Conservation (phyloP, 2,797 vertebrate species). For the Onychomys leucogaster region DNA sequence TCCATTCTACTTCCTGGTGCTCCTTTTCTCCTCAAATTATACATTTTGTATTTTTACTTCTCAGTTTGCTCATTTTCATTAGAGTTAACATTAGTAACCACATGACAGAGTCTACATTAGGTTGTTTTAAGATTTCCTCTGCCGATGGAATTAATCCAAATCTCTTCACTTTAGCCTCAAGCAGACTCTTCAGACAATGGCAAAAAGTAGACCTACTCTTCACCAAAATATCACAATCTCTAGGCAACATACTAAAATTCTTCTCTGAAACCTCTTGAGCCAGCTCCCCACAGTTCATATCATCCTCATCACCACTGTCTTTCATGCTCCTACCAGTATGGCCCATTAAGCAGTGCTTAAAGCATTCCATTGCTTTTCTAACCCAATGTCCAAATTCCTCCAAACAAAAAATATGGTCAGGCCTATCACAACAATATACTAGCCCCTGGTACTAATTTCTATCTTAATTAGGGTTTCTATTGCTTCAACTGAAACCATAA, state of each 20-base stretch:
- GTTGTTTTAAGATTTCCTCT: no score
- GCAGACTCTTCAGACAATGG: no score
- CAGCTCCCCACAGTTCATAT: neutral
- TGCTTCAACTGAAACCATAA: neutral
- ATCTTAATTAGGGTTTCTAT: neutral
- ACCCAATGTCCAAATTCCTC: neutral
- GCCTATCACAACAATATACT: neutral
- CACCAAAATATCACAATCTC: no score
- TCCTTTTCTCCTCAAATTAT: neutral
- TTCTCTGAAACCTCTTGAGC: no score
- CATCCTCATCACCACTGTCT: neutral
- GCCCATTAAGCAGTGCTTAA: neutral
- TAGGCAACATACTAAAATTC: no score
- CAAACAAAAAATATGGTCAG: neutral
- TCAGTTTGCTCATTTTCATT: neutral
- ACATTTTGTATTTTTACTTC: neutral
- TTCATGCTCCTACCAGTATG: neutral
- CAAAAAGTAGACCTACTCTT: no score
- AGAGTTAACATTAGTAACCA: no score
- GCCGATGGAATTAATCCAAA: no score
- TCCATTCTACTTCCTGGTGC: neutral
- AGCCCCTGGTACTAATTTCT: neutral
- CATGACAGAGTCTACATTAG: no score
- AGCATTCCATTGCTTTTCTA: neutral
- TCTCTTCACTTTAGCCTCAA: no score